These are phyloP conservation scores for Parnassius orleans DNA, from an alignment of 2,888 invertebrate genomes.

Conservation along the genomic window DNA sequence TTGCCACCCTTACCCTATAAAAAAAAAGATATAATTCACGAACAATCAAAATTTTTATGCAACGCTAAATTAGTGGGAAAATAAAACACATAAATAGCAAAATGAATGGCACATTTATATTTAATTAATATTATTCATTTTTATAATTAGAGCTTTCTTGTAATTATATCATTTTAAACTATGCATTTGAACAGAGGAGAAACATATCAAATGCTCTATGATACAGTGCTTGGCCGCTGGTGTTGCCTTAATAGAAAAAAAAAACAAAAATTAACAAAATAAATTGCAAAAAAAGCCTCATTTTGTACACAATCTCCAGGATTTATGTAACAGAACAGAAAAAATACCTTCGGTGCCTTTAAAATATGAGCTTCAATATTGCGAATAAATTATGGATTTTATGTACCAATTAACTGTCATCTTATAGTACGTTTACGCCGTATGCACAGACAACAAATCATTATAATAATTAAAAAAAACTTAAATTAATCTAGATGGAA, in stretches of 20 bases:
- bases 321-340: constrained; percentile 42
- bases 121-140: constrained; percentile 81
- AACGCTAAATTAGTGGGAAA: constrained; percentile 34
- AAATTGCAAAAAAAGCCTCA: constrained; percentile 57
- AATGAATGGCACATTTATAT: constrained; percentile 82
- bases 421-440: constrained; percentile 20
- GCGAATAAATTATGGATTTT: constrained; percentile 53
- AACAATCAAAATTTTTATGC: no score
- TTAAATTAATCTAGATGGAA: constrained; percentile 74
- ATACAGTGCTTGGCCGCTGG: constrained; percentile 52
- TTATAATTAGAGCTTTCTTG: constrained; percentile 80
- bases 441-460: constrained; percentile 63
- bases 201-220: constrained; percentile 61
- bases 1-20: no score
- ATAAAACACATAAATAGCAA: constrained; percentile 78
- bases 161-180: constrained; percentile 71
- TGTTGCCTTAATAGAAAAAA: constrained; percentile 48
- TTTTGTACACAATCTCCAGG: constrained; percentile 65
- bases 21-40: no score
- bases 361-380: constrained; percentile 50
- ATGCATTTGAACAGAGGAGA: constrained; percentile 68
- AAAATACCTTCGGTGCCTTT: constrained; percentile 45
- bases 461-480: constrained; percentile 62
- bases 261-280: constrained; percentile 45
- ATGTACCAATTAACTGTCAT: constrained; percentile 23